phyloP scores from a whole-genome alignment of 30 jellyfish, hydroid and myxozoan species.

The Sanderia malayensis region DNA sequence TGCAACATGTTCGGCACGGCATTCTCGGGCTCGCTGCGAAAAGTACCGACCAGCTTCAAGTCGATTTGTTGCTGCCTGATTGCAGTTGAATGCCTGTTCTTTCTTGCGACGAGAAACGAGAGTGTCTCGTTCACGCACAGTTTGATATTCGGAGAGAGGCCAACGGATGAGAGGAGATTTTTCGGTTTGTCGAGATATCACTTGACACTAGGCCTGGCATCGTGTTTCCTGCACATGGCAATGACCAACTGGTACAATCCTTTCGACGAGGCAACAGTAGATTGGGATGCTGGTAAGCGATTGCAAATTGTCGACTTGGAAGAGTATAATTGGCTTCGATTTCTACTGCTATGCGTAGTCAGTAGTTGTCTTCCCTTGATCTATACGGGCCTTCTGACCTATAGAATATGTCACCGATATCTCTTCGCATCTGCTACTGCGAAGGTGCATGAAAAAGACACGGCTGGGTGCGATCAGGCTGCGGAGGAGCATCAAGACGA shows the following conservation, averaged over 20 bases:
- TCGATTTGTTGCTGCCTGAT: conserved; percentile 55
- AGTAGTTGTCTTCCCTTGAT: conserved; percentile 72
- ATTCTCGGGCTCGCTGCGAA: conserved; percentile 83
- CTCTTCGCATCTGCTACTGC: conserved; percentile 10
- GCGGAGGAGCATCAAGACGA: conserved; percentile 25
- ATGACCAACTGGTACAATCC: conserved; percentile 93
- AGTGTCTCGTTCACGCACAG: conserved; percentile 61
- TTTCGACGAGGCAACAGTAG: conserved; percentile 32
- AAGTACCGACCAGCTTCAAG: conserved; percentile 65
- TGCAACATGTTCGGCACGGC: conserved; percentile 94
- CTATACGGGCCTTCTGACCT: conserved; percentile 50
- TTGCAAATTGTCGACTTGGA: conserved; percentile 23
- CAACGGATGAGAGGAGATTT: conserved; percentile 27
- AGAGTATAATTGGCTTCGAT: conserved; percentile 77
- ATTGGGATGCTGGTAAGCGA: conserved; percentile 28
- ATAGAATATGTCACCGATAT: conserved; percentile 42
- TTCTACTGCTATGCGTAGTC: conserved; percentile 53
- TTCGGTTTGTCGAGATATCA: conserved; percentile 50
- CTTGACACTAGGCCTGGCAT: conserved; percentile 41
- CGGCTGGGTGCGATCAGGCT: conserved; percentile 8
- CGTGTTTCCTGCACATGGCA: conserved; percentile 71
- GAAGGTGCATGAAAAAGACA: conserved; percentile 1
- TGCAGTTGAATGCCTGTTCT: conserved; percentile 25
- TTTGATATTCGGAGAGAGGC: conserved; percentile 27
- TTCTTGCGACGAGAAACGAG: conserved; percentile 46